These are phyloP conservation scores for Dusona sp. DNA, from an alignment of 2,888 invertebrate species.

Conservation along the genomic window DNA sequence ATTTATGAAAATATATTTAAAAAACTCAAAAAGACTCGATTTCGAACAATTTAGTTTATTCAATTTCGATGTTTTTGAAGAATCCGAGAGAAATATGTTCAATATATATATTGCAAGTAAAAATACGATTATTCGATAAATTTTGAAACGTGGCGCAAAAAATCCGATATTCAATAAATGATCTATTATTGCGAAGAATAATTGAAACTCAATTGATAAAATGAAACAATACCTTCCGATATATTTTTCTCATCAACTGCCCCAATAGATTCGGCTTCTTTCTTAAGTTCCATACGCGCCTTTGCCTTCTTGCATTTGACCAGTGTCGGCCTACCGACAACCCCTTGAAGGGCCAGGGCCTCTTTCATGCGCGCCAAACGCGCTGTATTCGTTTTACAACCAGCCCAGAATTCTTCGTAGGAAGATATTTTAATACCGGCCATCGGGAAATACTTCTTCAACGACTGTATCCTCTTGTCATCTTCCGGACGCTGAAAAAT, in stretches of 20 bases:
- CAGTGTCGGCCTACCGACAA: slow-evolving; percentile 77
- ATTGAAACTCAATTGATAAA: neutral
- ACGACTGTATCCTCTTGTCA: slow-evolving; percentile 73
- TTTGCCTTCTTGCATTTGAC: slow-evolving; percentile 80
- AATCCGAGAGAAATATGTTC: neutral
- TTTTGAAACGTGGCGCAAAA: neutral
- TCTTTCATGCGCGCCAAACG: slow-evolving; percentile 74
- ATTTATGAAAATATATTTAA: too few species aligned
- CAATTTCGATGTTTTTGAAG: neutral
- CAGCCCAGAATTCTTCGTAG: slow-evolving; percentile 77
- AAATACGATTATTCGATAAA: neutral
- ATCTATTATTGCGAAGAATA: neutral
- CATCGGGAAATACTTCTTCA: slow-evolving; percentile 77
- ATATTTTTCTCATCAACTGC: slow-evolving; percentile 75
- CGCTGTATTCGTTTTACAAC: slow-evolving; percentile 76
- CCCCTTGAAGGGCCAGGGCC: slow-evolving; percentile 78
- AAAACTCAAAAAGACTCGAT: too few species aligned
- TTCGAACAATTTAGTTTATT: too few species aligned
- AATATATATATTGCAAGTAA: neutral
- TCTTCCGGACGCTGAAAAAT: slow-evolving; percentile 71
- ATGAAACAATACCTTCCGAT: slow-evolving; percentile 77
- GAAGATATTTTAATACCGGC: slow-evolving; percentile 78
- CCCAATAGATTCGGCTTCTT: slow-evolving; percentile 77
- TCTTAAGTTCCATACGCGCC: slow-evolving; percentile 72
- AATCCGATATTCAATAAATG: neutral